Percentiles rank a stretch among this genome's conserved stretches.
These are phyloP conservation scores for Catocala sponsa DNA, from an alignment of 2,888 invertebrate genomes.

Conservation along the genomic window DNA sequence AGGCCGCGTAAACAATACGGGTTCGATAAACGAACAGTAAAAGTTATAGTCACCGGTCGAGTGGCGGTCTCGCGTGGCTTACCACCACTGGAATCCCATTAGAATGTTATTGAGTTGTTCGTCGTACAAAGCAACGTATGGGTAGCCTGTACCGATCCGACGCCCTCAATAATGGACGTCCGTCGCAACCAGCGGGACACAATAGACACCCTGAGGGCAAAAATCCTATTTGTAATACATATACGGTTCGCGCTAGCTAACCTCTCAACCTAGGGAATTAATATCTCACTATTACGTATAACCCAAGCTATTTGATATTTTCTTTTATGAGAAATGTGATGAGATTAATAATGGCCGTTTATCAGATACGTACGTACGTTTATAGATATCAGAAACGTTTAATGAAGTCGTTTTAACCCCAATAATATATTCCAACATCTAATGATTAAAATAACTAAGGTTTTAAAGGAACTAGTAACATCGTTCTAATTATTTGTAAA, in stretches of 20 bases:
- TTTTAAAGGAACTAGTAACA: too few relatives aligned
- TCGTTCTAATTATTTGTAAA: too few relatives aligned
- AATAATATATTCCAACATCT: too few relatives aligned
- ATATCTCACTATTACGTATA: slow-evolving; percentile 8
- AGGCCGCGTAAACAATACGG: slow-evolving; percentile 65
- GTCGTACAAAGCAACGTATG: slow-evolving; percentile 66
- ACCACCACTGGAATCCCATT: slow-evolving; percentile 81
- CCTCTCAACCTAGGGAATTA: slow-evolving; percentile 10
- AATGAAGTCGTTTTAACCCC: too few relatives aligned
- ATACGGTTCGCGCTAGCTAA: slow-evolving; percentile 29
- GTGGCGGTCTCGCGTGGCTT: slow-evolving; percentile 76
- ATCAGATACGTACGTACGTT: too few relatives aligned
- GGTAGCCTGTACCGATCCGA: slow-evolving; percentile 65
- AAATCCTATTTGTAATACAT: slow-evolving; percentile 54
- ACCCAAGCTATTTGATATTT: neutral
- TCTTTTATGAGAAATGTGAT: neutral
- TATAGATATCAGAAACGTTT: too few relatives aligned
- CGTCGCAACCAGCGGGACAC: slow-evolving; percentile 55
- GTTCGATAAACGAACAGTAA: slow-evolving; percentile 67
- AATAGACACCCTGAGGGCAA: slow-evolving; percentile 59
- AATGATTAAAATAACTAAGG: too few relatives aligned
- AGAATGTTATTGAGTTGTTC: slow-evolving; percentile 82
- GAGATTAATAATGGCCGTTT: too few relatives aligned
- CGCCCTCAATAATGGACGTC: slow-evolving; percentile 65
- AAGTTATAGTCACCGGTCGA: slow-evolving; percentile 61